Conservation (phyloP, 1,140 invertebrate species). For the Leptinotarsa defecta region DNA sequence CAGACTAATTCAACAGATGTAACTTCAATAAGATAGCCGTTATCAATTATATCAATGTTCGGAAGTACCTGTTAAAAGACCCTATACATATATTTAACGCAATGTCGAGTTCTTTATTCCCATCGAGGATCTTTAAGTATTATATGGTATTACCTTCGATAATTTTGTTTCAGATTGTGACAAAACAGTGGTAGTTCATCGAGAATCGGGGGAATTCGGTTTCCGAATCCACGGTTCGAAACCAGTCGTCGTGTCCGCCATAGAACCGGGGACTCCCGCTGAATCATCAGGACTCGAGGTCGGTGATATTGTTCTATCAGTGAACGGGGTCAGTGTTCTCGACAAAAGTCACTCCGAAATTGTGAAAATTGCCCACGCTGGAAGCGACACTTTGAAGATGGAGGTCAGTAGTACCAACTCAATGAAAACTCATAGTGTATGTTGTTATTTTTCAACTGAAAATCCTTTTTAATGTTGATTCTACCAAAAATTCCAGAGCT, state of each 20-base stretch:
- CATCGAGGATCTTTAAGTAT: too few relatives aligned
- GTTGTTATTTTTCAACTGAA: too few relatives aligned
- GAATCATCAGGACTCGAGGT: constrained; percentile 89
- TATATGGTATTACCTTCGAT: too few relatives aligned
- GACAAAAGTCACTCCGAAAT: constrained; percentile 93
- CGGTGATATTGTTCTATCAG: constrained; percentile 90
- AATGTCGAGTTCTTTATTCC: too few relatives aligned
- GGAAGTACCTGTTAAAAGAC: too few relatives aligned
- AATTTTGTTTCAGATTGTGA: constrained; percentile 72
- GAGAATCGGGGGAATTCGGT: constrained; percentile 89
- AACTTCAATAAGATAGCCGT: too few relatives aligned
- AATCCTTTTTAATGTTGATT: too few relatives aligned
- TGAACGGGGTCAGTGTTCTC: constrained; percentile 88
- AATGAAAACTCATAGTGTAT: constrained; percentile 12
- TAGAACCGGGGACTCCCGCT: constrained; percentile 89
- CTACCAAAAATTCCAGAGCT: too few relatives aligned
- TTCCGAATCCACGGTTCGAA: constrained; percentile 94
- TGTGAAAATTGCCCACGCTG: constrained; percentile 88
- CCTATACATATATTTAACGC: too few relatives aligned
- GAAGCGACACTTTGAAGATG: constrained; percentile 81
- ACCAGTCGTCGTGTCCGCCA: constrained; percentile 92
- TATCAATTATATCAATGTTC: too few relatives aligned
- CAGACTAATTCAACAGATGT: too few relatives aligned
- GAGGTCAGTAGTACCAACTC: constrained; percentile 61
- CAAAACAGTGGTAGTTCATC: constrained; percentile 80